A percentile compares a stretch with the other conserved stretches of the same genome.
Conservation (phyloP, 2,888 invertebrate genomes). For the Lochmaea capreae region DNA sequence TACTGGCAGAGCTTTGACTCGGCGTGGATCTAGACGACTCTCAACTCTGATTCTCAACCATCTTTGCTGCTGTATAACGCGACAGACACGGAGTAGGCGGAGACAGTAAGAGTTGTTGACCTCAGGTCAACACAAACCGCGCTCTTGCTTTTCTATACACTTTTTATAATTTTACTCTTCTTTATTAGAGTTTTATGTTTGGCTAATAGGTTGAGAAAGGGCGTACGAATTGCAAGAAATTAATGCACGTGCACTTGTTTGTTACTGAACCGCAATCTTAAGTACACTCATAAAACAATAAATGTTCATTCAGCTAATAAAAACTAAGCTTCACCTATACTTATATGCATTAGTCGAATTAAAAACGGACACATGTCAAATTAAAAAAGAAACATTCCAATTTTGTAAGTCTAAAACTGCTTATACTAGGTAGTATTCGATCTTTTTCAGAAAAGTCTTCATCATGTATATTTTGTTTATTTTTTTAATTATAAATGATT, state of each 20-base stretch:
- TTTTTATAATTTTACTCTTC: slow-evolving; percentile 56
- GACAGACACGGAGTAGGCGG: slow-evolving; percentile 65
- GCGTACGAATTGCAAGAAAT: slow-evolving; percentile 27
- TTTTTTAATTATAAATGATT: too few species aligned
- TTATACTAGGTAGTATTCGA: too few species aligned
- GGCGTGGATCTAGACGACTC: slow-evolving; percentile 43
- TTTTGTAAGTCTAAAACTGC: background rate
- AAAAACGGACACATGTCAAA: background rate
- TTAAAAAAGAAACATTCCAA: background rate
- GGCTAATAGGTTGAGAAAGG: slow-evolving; percentile 27
- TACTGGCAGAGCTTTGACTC: slow-evolving; percentile 42
- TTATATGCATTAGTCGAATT: background rate
- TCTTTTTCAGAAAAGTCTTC: too few species aligned
- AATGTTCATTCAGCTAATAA: background rate
- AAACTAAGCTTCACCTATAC: background rate
- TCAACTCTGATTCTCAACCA: slow-evolving; percentile 45
- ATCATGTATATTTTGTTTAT: too few species aligned
- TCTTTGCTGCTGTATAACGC: slow-evolving; percentile 56
- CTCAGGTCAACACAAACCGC: slow-evolving; percentile 65
- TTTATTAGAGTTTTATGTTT: slow-evolving; percentile 43
- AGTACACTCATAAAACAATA: slow-evolving; percentile 4
- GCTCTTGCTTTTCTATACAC: slow-evolving; percentile 60
- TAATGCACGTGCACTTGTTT: slow-evolving; percentile 28
- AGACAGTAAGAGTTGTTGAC: slow-evolving; percentile 66
- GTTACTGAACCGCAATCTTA: slow-evolving; percentile 4